Conservation (phyloP, 2,888 invertebrate species). For the Caenorhabditis sinica region DNA sequence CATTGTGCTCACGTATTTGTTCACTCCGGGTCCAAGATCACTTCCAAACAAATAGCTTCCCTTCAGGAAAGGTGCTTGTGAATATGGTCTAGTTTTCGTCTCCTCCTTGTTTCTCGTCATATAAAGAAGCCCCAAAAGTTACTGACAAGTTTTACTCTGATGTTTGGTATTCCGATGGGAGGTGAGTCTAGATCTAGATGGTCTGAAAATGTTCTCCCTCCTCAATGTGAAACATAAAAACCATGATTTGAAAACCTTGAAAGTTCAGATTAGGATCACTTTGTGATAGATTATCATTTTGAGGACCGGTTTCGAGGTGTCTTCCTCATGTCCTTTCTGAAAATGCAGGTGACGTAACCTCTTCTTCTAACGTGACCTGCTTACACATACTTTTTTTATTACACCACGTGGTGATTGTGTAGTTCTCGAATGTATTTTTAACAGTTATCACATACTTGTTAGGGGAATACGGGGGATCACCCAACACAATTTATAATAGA, state of each 20-base stretch:
- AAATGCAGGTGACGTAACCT: slow-evolving; percentile 29
- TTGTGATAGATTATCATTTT: neutral
- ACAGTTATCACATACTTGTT: slow-evolving; percentile 7
- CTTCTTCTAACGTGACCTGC: slow-evolving; percentile 21
- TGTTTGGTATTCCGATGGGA: slow-evolving; percentile 7
- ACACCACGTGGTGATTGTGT: slow-evolving; percentile 29
- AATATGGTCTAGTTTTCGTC: slow-evolving; percentile 49
- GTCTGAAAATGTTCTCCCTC: too few relatives aligned
- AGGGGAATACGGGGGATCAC: neutral
- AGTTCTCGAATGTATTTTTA: slow-evolving; percentile 53
- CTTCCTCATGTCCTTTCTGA: slow-evolving; percentile 14
- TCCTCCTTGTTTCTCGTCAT: neutral
- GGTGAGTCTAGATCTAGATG: neutral
- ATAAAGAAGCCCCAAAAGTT: slow-evolving; percentile 22
- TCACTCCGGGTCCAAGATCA: slow-evolving; percentile 52
- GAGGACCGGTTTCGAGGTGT: slow-evolving; percentile 23
- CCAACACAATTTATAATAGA: neutral
- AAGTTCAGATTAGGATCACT: neutral
- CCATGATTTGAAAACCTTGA: neutral
- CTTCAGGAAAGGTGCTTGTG: neutral
- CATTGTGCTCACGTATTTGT: slow-evolving; percentile 43
- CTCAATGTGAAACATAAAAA: too few relatives aligned
- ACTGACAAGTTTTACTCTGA: slow-evolving; percentile 35
- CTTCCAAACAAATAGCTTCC: slow-evolving; percentile 36
- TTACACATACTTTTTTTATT: slow-evolving; percentile 9